Conservation (phyloP, 2,888 invertebrate species). For the Pseudococcus longispinus region DNA sequence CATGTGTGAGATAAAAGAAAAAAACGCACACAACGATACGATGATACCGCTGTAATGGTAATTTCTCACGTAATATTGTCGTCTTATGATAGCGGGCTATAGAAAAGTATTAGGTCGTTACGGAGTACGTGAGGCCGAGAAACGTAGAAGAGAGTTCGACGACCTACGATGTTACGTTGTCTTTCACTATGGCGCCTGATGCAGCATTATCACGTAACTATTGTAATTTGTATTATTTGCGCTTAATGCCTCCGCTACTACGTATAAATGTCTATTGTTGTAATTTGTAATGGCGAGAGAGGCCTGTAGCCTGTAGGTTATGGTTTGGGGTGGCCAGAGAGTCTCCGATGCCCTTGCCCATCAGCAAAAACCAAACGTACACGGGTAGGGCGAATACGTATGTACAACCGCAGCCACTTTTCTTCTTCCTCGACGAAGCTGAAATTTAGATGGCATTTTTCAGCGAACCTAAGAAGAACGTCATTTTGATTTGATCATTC, state of each 20-base stretch:
- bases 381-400: no score
- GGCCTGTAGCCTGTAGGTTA: no score
- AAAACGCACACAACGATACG: not conserved
- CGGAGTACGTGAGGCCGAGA: not conserved
- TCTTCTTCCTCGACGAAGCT: no score
- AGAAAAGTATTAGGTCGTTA: not conserved
- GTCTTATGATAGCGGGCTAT: not conserved
- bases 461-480: no score
- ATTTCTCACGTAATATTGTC: not conserved
- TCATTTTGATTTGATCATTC: no score
- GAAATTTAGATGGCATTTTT: no score
- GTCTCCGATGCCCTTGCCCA: no score
- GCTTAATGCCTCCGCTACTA: not conserved
- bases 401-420: no score
- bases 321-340: no score
- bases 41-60: not conserved
- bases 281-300: not conserved
- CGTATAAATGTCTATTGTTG: not conserved
- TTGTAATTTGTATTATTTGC: conserved; percentile 44
- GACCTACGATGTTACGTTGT: not conserved
- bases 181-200: not conserved
- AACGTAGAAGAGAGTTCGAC: not conserved
- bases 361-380: no score
- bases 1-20: not conserved
- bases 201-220: conserved; percentile 47